Evolutionary conservation across 2,888 invertebrate species (phyloP).

Genomic region (Dryococelus australis): DNA sequence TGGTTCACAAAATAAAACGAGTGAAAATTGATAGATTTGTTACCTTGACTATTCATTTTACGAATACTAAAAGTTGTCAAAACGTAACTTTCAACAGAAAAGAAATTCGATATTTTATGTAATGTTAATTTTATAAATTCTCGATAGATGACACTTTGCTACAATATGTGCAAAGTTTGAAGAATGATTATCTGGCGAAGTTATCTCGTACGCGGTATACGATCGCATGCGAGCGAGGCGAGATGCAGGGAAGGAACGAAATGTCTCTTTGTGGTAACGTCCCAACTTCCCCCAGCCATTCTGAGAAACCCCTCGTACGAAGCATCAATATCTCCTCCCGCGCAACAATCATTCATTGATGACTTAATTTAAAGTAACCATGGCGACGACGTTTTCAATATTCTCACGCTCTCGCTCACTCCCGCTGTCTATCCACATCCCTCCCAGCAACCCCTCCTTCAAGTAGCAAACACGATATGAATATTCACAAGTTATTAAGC

Average conservation of each 20-base stretch:
- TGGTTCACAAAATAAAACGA: too few relatives aligned
- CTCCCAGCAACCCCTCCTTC: conserved; percentile 32
- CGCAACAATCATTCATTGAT: conserved; percentile 58
- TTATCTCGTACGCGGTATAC: neutral
- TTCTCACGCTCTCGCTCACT: conserved; percentile 52
- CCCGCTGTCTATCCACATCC: conserved; percentile 6
- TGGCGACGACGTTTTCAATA: conserved; percentile 52
- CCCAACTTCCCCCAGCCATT: conserved; percentile 29
- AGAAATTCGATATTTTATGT: too few relatives aligned
- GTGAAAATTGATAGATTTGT: too few relatives aligned
- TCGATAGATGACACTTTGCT: too few relatives aligned
- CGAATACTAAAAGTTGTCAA: too few relatives aligned
- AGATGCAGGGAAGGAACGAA: neutral
- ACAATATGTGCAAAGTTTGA: too few relatives aligned
- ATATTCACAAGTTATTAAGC: conserved; percentile 42
- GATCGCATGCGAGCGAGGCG: neutral
- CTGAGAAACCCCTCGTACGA: neutral
- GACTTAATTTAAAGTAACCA: conserved; percentile 59
- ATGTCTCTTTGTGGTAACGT: conserved; percentile 16
- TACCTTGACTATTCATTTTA: too few relatives aligned
- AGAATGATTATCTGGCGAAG: neutral
- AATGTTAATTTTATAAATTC: too few relatives aligned
- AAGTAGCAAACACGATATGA: conserved; percentile 42
- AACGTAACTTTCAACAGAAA: too few relatives aligned
- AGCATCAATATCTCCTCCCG: conserved; percentile 40